Base-by-base conservation (phyloP, 2,113 vertebrate species). In the Sinocyclocheilus rhinocerous region DNA sequence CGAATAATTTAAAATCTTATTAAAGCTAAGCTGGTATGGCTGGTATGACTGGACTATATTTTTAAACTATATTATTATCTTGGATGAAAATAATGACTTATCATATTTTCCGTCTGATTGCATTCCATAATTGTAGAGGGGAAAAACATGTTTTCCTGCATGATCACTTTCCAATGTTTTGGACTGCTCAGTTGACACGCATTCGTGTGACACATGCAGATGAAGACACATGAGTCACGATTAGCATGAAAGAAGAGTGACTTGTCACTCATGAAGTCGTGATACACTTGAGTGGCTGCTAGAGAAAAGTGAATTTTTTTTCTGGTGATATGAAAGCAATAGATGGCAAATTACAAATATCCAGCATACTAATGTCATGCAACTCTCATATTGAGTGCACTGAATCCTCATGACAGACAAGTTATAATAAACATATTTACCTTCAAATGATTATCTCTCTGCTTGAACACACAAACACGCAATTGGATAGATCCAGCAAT, bases 221-320 rank as follows among this genome's bases (percentile, higher is more conserved):
- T 87, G 87, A 84, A 91, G 86, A 84, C 86, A 72, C 24, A 0
- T 57, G 67, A 50, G 39, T 88, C 90, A 92, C 88, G 92, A 93
- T 90, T 88, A 90, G 86, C 82, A 72, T 76, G 77, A 61, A 18
- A 82, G 39, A 33, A 52, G 42, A 82, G 57, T 80, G 59, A 81
- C 39, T 45, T 48, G 59, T 81, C 15, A 48, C 59, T 65, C 15
- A 48, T 20, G 26, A 78, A 70, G 61, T 77, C 84, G 29, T 77
- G 61, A 78, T n/a, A 79, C 76, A 85, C 72, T 77, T 9, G 33
- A 63, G 75, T 67, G 33, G 79, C 39, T 81, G 59, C 67, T 81
- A 67, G 10, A 81, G 39, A 81, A 81, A 81, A 65, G 7, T 45
- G 10, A 45, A 11, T 3, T 48, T n/a, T 45, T 78, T 15, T 63